These are phyloP conservation scores for Petrosia ficiformis DNA, from an alignment of 37 sponge, comb jelly and placozoan genomes.

Conservation along the genomic window DNA sequence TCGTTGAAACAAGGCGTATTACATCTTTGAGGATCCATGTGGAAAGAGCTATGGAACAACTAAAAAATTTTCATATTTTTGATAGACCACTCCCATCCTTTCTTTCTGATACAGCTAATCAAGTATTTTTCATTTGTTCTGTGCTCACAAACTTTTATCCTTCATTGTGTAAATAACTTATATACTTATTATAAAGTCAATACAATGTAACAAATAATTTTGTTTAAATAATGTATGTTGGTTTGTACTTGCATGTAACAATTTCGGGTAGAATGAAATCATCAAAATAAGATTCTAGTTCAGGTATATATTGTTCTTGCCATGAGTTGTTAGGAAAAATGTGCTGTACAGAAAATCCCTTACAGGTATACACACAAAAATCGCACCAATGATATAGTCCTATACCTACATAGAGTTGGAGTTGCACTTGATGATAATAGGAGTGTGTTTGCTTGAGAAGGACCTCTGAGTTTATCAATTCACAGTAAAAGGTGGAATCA, in stretches of 20 bases:
- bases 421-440: constrained; percentile 58
- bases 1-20: constrained; percentile 38
- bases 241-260: constrained; percentile 14
- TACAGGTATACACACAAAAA: constrained; percentile 29
- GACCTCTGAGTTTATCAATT: constrained; percentile 5
- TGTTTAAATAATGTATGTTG: constrained; percentile 16
- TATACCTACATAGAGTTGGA: constrained; percentile 33
- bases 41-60: constrained; percentile 45
- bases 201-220: background rate
- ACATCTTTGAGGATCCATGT: constrained; percentile 58
- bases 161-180: constrained; percentile 10
- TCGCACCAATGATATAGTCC: constrained; percentile 39
- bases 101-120: constrained; percentile 20
- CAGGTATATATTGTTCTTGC: constrained; percentile 9
- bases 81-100: constrained; percentile 35
- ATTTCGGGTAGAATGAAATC: constrained; percentile 36
- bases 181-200: no score
- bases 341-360: constrained; percentile 42
- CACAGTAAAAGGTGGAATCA: constrained; percentile 29
- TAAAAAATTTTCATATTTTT: constrained; percentile 59
- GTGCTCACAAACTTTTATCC: constrained; percentile 45
- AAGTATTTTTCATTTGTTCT: constrained; percentile 53
- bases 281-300: constrained; percentile 30
- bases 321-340: constrained; percentile 25
- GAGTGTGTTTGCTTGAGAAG: constrained; percentile 26